Evolutionary conservation across 2,888 invertebrate species (phyloP).

Genomic region (Amphipyra tragopoginis): DNA sequence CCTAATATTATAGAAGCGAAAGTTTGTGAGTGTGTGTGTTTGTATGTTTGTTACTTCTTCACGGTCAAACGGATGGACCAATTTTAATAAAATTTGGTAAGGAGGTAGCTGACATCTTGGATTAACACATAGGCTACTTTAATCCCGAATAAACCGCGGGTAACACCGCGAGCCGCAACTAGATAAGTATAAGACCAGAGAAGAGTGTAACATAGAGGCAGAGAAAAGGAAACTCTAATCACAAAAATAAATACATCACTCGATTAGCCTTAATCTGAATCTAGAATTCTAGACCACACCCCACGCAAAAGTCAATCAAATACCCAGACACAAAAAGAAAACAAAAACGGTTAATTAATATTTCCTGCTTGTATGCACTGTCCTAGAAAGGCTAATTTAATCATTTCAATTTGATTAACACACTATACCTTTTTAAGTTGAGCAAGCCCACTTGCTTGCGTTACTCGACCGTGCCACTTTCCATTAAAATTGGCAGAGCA

Average conservation of each 20-base stretch:
- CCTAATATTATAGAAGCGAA: no score
- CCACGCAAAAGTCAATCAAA: constrained; percentile 8
- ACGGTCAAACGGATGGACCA: no score
- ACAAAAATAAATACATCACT: constrained; percentile 7
- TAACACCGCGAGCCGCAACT: no score
- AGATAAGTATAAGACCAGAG: background rate
- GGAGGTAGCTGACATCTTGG: no score
- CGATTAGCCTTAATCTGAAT: constrained; percentile 18
- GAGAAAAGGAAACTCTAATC: background rate
- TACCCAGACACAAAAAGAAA: constrained; percentile 2
- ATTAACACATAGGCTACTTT: no score
- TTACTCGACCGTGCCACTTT: constrained; percentile 38
- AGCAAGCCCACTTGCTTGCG: constrained; percentile 30
- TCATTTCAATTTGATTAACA: constrained; percentile 3
- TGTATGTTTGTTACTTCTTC: no score
- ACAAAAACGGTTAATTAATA: constrained; percentile 9
- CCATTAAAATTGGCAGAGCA: constrained; percentile 25
- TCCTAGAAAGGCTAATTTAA: constrained; percentile 17
- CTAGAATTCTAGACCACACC: constrained; percentile 29
- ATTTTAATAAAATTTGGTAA: no score
- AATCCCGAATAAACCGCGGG: no score
- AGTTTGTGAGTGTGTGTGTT: no score
- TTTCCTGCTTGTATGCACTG: constrained; percentile 21
- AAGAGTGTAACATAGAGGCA: no score
- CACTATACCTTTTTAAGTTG: constrained; percentile 2